phyloP scores from a whole-genome alignment of 2,113 vertebrate genomes.

The Neomonachus schauinslandi region DNA sequence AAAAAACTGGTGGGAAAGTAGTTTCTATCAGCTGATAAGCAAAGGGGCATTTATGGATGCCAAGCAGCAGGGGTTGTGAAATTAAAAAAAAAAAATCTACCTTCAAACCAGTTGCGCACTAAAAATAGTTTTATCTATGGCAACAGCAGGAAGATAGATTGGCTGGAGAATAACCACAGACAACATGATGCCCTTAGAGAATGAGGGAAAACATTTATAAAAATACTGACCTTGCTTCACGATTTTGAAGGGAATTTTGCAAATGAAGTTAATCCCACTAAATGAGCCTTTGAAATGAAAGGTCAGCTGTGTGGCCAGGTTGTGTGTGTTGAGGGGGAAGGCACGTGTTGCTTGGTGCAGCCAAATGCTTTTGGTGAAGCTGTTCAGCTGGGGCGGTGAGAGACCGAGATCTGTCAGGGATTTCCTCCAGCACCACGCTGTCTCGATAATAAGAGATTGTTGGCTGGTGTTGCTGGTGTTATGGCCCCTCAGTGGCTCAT shows the following conservation, averaged over 20 bases:
- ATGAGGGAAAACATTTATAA: background rate
- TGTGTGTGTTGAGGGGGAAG: background rate
- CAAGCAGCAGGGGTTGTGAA: conserved; percentile 57
- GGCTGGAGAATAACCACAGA: conserved; percentile 15
- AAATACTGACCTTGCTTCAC: background rate
- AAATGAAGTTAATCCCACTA: background rate
- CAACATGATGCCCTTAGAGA: conserved; percentile 63
- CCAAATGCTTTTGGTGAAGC: background rate
- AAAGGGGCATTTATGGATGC: conserved; percentile 45
- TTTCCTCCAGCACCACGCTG: background rate
- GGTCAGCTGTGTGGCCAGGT: background rate
- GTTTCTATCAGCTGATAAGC: conserved; percentile 55
- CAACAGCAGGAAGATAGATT: conserved; percentile 70
- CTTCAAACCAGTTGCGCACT: conserved; percentile 67
- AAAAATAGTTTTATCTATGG: conserved; percentile 80
- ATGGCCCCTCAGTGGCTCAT: background rate
- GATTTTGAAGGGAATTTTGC: conserved; percentile 52
- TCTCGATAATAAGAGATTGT: background rate
- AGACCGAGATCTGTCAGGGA: background rate
- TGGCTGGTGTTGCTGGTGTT: background rate
- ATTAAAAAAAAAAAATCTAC: conserved; percentile 56
- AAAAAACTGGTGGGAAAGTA: background rate
- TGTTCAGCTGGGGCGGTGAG: too few relatives aligned
- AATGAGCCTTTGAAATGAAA: background rate
- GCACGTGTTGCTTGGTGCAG: background rate